Evolutionary conservation across 2,113 vertebrate genomes (phyloP).

Genomic region (Lophura nycthemera): DNA sequence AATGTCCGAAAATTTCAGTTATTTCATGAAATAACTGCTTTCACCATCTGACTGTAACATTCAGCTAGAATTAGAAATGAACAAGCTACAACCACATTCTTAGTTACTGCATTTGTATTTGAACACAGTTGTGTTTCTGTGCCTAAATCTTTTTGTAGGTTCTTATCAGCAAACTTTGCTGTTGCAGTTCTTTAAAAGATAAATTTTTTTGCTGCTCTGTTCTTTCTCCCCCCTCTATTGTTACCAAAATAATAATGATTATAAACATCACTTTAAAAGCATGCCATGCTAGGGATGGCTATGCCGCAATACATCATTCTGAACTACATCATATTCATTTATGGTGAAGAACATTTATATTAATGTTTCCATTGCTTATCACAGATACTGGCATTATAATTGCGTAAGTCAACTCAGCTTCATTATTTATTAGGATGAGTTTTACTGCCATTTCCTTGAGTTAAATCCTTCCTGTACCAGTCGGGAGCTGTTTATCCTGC

Average conservation of each 20-base stretch:
- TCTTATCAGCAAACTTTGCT: conserved; percentile 48
- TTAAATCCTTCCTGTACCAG: conserved; percentile 65
- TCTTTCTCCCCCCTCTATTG: conserved; percentile 1
- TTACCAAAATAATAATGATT: conserved; percentile 74
- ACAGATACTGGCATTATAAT: conserved; percentile 76
- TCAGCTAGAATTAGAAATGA: conserved; percentile 57
- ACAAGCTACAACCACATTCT: neutral
- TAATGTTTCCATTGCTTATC: conserved; percentile 83
- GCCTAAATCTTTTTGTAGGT: neutral
- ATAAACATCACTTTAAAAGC: conserved; percentile 79
- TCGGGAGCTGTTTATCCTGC: conserved; percentile 41
- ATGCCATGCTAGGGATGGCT: conserved; percentile 32
- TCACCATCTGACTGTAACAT: conserved; percentile 52
- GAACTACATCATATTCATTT: conserved; percentile 60
- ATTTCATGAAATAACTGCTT: conserved; percentile 68
- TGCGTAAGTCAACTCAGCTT: conserved; percentile 76
- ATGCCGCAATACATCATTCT: conserved; percentile 76
- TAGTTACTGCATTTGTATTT: conserved; percentile 25
- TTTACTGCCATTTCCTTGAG: conserved; percentile 70
- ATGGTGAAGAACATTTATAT: conserved; percentile 76
- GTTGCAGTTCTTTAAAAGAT: conserved; percentile 41
- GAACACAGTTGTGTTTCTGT: neutral
- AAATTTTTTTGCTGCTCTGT: conserved; percentile 33
- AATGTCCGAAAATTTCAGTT: conserved; percentile 64
- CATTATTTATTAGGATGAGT: conserved; percentile 78